Percentiles rank a stretch among this genome's conserved stretches.
These are phyloP conservation scores for Conops quadrifasciatus DNA, from an alignment of 2,888 invertebrate genomes.

Conservation along the genomic window DNA sequence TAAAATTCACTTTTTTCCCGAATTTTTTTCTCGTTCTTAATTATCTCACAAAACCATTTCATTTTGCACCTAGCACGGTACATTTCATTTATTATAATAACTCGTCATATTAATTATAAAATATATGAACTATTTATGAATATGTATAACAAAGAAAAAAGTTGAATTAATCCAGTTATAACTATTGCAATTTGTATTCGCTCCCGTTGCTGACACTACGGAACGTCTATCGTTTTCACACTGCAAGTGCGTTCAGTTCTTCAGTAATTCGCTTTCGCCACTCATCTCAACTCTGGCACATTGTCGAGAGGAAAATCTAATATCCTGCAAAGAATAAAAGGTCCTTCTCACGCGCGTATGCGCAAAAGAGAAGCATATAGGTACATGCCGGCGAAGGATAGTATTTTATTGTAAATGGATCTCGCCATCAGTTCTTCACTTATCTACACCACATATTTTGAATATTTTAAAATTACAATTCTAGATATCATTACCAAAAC, in stretches of 20 bases:
- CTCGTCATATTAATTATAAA: background rate
- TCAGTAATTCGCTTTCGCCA: conserved; percentile 49
- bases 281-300: conserved; percentile 34
- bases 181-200: background rate
- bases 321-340: conserved; percentile 44
- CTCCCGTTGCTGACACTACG: conserved; percentile 32
- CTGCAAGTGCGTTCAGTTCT: conserved; percentile 57
- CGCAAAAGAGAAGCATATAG: conserved; percentile 11
- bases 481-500: too few relatives aligned
- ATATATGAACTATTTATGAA: background rate
- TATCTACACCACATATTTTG: too few relatives aligned
- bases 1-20: too few relatives aligned
- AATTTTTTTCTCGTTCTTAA: too few relatives aligned
- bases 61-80: background rate
- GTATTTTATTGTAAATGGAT: background rate
- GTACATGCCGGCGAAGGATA: background rate
- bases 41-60: background rate
- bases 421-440: too few relatives aligned
- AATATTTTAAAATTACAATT: too few relatives aligned
- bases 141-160: background rate
- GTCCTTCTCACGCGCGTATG: background rate
- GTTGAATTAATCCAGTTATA: background rate
- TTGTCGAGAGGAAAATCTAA: conserved; percentile 40
- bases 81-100: background rate
- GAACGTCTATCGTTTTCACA: conserved; percentile 44